These are phyloP conservation scores for Hartigia nigra DNA, from an alignment of 2,888 invertebrate genomes.

Conservation along the genomic window DNA sequence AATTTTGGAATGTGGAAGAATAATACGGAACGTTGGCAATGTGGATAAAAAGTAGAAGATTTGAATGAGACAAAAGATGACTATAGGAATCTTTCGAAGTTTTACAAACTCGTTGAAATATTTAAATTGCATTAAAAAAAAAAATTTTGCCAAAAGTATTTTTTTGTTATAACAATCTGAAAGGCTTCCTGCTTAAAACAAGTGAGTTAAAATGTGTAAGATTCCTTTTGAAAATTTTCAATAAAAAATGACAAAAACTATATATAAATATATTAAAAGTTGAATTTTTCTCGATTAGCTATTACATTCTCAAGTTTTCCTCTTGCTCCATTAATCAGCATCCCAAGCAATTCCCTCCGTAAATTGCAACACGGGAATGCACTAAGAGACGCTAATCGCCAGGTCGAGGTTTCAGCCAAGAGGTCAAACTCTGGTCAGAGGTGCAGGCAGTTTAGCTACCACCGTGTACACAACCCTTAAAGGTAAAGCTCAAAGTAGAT, in stretches of 20 bases:
- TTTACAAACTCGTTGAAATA: background rate
- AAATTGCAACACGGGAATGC: background rate
- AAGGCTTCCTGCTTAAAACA: no score
- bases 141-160: no score
- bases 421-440: background rate
- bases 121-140: no score
- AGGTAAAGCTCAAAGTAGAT: background rate
- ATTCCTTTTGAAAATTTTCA: background rate
- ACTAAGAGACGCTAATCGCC: background rate
- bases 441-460: background rate
- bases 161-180: no score
- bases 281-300: background rate
- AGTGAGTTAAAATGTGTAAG: no score
- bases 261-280: background rate
- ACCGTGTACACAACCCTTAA: background rate
- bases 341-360: background rate
- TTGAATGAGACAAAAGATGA: background rate
- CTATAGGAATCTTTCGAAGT: no score
- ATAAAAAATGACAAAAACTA: background rate
- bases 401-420: background rate
- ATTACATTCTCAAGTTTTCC: background rate
- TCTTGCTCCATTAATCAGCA: background rate
- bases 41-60: background rate
- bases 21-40: no score
- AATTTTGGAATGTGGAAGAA: background rate